phyloP scores from a whole-genome alignment of 92 coral and sea anemone species.

The Ricordea florida region DNA sequence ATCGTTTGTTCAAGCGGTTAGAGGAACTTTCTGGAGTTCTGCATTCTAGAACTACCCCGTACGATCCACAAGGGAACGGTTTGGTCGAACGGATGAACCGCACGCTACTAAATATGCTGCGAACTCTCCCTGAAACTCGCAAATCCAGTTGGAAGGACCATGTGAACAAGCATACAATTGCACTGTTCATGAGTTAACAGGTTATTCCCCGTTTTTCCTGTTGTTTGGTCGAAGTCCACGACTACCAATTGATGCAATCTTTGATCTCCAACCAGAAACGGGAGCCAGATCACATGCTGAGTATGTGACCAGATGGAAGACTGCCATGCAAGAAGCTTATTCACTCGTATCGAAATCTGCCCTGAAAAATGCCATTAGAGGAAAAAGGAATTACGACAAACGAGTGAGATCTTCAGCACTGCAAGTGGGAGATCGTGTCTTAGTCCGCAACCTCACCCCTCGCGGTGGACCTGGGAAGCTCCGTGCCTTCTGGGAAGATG shows the following conservation, averaged over 20 bases:
- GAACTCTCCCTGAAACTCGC: conserved; percentile 46
- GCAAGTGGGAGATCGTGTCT: too few species aligned
- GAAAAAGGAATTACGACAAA: too few species aligned
- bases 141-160: conserved; percentile 62
- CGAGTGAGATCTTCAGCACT: too few species aligned
- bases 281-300: conserved; percentile 23
- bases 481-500: too few species aligned
- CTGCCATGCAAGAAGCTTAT: conserved; percentile 44
- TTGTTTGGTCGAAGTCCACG: conserved; percentile 41
- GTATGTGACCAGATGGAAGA: conserved; percentile 28
- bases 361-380: too few species aligned
- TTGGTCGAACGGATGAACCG: conserved; percentile 40
- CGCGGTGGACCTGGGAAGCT: too few species aligned
- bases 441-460: too few species aligned
- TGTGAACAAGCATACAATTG: conserved; percentile 48
- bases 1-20: conserved; percentile 24
- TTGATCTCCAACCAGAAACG: conserved; percentile 10
- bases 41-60: conserved; percentile 41
- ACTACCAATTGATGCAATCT: conserved; percentile 39
- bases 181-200: conserved; percentile 47
- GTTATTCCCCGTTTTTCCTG: conserved; percentile 41
- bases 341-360: conserved; percentile 20
- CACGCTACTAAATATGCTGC: conserved; percentile 44
- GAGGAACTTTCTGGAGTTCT: conserved; percentile 36
- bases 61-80: conserved; percentile 35